These are phyloP conservation scores for Ichneumon xanthorius DNA, from an alignment of 2,888 invertebrate genomes.

Conservation along the genomic window DNA sequence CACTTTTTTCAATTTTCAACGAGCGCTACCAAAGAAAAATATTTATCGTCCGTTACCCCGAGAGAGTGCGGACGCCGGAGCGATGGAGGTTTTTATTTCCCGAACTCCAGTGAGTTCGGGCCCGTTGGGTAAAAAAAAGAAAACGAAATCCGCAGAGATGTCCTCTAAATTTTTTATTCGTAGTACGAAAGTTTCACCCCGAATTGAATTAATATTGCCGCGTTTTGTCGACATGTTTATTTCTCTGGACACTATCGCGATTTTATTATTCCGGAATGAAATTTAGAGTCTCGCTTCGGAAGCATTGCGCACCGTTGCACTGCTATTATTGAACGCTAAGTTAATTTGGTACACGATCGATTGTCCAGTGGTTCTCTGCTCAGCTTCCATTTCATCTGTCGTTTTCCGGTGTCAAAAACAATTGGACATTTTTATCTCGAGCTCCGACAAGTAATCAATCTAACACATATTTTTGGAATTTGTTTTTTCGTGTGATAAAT, in stretches of 20 bases:
- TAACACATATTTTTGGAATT: neutral
- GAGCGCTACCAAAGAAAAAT: neutral
- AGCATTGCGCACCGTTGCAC: neutral
- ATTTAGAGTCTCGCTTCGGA: neutral
- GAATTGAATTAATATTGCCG: constrained; percentile 25
- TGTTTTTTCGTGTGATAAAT: too few species aligned
- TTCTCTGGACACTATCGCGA: neutral
- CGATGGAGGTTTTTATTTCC: neutral
- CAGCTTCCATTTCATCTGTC: neutral
- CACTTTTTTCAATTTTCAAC: neutral
- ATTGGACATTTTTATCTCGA: neutral
- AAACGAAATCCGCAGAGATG: neutral
- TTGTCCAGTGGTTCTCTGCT: neutral
- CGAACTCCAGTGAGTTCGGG: constrained; percentile 10
- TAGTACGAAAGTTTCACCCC: constrained; percentile 11
- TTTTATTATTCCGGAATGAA: constrained; percentile 2
- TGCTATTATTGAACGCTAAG: constrained; percentile 1
- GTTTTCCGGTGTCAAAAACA: neutral
- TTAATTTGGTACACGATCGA: neutral
- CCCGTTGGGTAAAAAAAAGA: neutral
- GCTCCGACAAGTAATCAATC: neutral
- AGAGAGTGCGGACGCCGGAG: neutral
- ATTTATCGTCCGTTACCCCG: constrained; percentile 17
- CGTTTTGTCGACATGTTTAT: constrained; percentile 22
- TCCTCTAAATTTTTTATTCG: constrained; percentile 2